These are phyloP conservation scores for Drosophila paulistorum DNA, from an alignment of 1,140 invertebrate species.

Conservation along the genomic window DNA sequence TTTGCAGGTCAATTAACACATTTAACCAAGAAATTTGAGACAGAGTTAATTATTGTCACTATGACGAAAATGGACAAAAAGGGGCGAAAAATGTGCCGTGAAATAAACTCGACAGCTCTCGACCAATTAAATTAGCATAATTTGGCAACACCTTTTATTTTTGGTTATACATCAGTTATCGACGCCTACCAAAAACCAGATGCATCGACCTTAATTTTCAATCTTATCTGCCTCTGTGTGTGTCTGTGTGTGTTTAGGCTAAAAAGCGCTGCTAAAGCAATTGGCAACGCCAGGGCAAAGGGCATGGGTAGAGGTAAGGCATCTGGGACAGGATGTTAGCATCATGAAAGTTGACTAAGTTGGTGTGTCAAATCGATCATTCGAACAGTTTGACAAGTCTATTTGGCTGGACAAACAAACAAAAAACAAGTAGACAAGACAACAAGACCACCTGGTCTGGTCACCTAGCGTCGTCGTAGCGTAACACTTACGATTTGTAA, in stretches of 20 bases:
- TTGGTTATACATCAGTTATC: conserved; percentile 11
- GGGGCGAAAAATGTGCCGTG: no score
- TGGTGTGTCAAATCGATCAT: conserved; percentile 81
- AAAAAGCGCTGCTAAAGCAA: conserved; percentile 75
- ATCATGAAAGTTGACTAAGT: conserved; percentile 70
- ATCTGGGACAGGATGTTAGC: conserved; percentile 15
- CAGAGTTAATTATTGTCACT: conserved; percentile 42
- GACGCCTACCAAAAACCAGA: conserved; percentile 51
- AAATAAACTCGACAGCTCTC: conserved; percentile 7
- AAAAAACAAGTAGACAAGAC: conserved; percentile 25
- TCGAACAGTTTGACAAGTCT: conserved; percentile 77
- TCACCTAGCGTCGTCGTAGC: conserved; percentile 47
- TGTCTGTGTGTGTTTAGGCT: conserved; percentile 52
- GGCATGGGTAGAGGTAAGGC: conserved; percentile 19
- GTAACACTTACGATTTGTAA: conserved; percentile 81
- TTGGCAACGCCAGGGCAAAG: conserved; percentile 61
- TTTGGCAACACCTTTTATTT: conserved; percentile 71
- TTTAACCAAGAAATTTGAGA: conserved; percentile 29
- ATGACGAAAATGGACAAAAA: conserved; percentile 15
- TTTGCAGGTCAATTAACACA: conserved; percentile 67
- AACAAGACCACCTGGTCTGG: conserved; percentile 55
- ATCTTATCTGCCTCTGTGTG: conserved; percentile 9
- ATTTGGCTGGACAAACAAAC: conserved; percentile 57
- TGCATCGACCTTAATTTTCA: conserved; percentile 15
- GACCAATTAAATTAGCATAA: conserved; percentile 75